A percentile compares a stretch with the other conserved stretches of the same genome.
Evolutionary conservation across 2,888 invertebrate species (phyloP).

Genomic region (Heliothis peltigera): DNA sequence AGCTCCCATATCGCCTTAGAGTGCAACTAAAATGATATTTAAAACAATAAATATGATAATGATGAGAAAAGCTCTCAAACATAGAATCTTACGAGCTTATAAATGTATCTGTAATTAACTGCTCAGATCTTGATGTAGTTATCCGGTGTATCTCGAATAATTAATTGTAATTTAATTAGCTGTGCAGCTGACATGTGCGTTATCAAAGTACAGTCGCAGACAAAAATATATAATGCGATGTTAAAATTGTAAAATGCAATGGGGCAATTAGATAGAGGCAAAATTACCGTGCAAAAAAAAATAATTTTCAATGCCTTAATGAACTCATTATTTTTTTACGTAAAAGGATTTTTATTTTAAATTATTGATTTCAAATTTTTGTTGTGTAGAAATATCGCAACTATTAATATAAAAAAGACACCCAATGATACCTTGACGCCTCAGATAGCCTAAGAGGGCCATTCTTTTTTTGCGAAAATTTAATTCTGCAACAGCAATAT

Average conservation of each 20-base stretch:
- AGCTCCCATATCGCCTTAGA: neutral
- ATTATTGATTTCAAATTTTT: too few species aligned
- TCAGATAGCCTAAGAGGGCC: too few species aligned
- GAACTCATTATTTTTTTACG: too few species aligned
- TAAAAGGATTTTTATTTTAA: too few species aligned
- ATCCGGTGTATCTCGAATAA: slow-evolving; percentile 20
- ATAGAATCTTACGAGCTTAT: slow-evolving; percentile 9
- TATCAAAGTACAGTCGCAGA: slow-evolving; percentile 20
- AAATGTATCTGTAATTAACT: slow-evolving; percentile 22
- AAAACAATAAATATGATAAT: slow-evolving; percentile 11
- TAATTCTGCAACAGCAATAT: too few species aligned
- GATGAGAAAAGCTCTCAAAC: neutral
- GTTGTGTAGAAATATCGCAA: too few species aligned
- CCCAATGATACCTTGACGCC: too few species aligned
- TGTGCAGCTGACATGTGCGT: slow-evolving; percentile 33
- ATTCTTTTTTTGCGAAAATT: too few species aligned
- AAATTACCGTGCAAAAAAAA: too few species aligned
- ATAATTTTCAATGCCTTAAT: too few species aligned
- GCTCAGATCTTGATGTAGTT: slow-evolving; percentile 18
- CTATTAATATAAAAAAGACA: too few species aligned
- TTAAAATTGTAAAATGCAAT: neutral
- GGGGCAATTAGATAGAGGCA: neutral
- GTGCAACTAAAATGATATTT: neutral
- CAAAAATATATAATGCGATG: neutral
- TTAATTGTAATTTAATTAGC: slow-evolving; percentile 54